Evolutionary conservation across 1,140 invertebrate species (phyloP), one percentile per base, ranked within the genome.

Genomic region (Drosophila cardini): DNA sequence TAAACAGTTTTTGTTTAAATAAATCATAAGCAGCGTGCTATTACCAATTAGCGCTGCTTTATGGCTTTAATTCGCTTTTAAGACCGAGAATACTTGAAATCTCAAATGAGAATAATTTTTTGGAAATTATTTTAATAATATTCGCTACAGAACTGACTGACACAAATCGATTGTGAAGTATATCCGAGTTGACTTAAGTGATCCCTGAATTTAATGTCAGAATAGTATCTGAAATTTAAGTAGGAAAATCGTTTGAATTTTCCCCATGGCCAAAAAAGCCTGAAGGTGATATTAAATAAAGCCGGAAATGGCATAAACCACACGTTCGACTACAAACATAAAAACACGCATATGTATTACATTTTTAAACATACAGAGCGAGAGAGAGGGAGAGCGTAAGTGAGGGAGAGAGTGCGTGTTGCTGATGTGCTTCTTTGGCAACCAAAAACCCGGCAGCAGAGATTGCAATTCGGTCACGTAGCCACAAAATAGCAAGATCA

Each of bases 231-330:
- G 0, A 50, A 30, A 57, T 40, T 48, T 7, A 72, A 36, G 55
- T 5, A 26, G 21, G 13, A 40, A 72, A 72, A 52, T 18, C 34
- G n/a, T 58, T 58, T 10, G 9, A 43, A 57, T 42, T 42, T 72
- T 15, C 40, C 13, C 40, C 63, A 72, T 50, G 55, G 63, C 11
- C 53, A 38, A 48, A 32, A 50, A 50, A 34, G 46, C 2, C 52
- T 43, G 60, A 74, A 75, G 68, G 56, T 64, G 43, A 71, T 64
- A 58, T 43, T 32, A 58, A 36, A 57, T 16, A 36, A 75, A 71
- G 53, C 68, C 67, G 68, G 68, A 75, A 75, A 71, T 64, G 26
- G 9, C 52, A 62, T 18, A 43, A 13, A 26, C 26, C 45, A 36
- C 38, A 42, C 13, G 42, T 10, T 18, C 18, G 9, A 58, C 45